A percentile compares a stretch with the other conserved stretches of the same genome.
phyloP scores from a whole-genome alignment of 2,113 vertebrate species.

The Eidolon helvum region DNA sequence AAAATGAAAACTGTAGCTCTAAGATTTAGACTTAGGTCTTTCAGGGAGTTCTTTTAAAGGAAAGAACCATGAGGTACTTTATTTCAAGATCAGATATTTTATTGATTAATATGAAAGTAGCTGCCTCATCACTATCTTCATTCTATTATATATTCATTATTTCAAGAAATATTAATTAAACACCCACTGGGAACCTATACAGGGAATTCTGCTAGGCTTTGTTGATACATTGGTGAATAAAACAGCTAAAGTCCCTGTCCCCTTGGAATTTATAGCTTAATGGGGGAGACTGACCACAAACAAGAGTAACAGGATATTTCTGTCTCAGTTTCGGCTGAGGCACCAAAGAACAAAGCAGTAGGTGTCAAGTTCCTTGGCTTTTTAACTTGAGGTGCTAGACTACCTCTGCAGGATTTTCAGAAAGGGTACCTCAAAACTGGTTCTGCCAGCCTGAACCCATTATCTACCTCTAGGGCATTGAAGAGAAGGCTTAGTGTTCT shows the following conservation, averaged over 20 bases:
- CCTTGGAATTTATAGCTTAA: background rate
- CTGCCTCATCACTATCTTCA: background rate
- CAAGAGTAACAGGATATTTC: constrained; percentile 68
- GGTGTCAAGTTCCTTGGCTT: constrained; percentile 59
- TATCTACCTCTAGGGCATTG: background rate
- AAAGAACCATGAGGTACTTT: background rate
- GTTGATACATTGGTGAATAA: background rate
- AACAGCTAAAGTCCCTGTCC: background rate
- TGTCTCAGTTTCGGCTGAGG: constrained; percentile 69
- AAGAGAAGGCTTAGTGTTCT: constrained; percentile 13
- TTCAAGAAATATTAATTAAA: constrained; percentile 34
- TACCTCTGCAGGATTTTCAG: constrained; percentile 39
- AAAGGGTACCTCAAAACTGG: constrained; percentile 62
- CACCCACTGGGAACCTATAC: background rate
- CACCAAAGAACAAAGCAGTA: constrained; percentile 66
- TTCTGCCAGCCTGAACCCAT: constrained; percentile 47
- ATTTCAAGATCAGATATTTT: constrained; percentile 10
- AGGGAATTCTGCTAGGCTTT: background rate
- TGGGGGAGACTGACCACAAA: constrained; percentile 33
- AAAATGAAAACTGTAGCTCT: constrained; percentile 46
- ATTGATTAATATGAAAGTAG: constrained; percentile 17
- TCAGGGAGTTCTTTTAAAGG: constrained; percentile 19
- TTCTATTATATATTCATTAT: constrained; percentile 2
- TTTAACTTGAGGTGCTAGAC: constrained; percentile 49
- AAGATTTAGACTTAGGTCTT: constrained; percentile 49